phyloP scores from a whole-genome alignment of 1,140 invertebrate species.

The Arion vulgaris region DNA sequence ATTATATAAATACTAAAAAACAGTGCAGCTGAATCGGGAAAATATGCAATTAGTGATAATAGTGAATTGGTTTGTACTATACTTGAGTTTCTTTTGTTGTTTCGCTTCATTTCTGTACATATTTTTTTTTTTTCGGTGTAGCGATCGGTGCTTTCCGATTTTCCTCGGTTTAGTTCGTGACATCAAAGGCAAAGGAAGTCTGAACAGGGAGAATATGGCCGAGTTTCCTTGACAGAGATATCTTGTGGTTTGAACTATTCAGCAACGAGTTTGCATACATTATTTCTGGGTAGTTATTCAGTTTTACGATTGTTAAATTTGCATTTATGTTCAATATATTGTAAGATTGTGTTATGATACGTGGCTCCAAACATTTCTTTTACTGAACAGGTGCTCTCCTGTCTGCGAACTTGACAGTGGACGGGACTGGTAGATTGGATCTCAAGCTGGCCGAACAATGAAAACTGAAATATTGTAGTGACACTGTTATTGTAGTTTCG shows the following conservation, averaged over 20 bases:
- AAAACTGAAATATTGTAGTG: too few species aligned
- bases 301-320: not conserved
- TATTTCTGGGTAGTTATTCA: not conserved
- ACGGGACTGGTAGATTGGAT: too few species aligned
- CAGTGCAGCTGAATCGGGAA: not conserved
- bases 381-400: conserved; percentile 12
- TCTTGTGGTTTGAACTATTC: not conserved
- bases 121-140: not conserved
- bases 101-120: not conserved
- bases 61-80: not conserved
- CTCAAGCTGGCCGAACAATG: too few species aligned
- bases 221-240: conserved; percentile 8
- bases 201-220: conserved; percentile 30
- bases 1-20: too few species aligned
- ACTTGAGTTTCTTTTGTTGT: not conserved
- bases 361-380: not conserved
- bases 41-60: not conserved
- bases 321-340: not conserved
- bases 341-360: not conserved
- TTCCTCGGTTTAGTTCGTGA: conserved; percentile 34
- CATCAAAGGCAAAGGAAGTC: conserved; percentile 39
- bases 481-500: too few species aligned
- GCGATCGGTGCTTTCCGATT: conserved; percentile 31
- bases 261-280: not conserved
- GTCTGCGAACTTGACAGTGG: not conserved